Evolutionary conservation across 2,888 invertebrate species (phyloP).

Genomic region (Cetonia aurata): DNA sequence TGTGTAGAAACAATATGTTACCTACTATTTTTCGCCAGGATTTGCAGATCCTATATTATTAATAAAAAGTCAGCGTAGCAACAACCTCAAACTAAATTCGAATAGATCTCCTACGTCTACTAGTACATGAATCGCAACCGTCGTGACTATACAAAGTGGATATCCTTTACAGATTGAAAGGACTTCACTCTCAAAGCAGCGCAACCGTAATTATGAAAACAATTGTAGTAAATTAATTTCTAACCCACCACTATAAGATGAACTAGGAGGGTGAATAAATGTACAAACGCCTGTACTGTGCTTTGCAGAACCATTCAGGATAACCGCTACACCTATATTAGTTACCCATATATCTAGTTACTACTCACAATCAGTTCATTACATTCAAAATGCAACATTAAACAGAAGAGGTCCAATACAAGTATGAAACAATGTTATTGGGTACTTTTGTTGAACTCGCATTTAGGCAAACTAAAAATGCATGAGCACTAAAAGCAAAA

Average conservation of each 20-base stretch:
- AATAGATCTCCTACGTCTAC: not conserved
- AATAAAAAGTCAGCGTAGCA: no score
- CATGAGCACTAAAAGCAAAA: no score
- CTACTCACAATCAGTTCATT: conserved; percentile 28
- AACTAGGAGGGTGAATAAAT: conserved; percentile 19
- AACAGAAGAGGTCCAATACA: no score
- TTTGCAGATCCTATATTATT: no score
- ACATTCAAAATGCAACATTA: conserved; percentile 20
- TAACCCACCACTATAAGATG: conserved; percentile 10
- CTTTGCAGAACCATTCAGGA: conserved; percentile 7
- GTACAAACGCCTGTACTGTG: not conserved
- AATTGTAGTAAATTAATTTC: conserved; percentile 60
- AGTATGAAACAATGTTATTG: no score
- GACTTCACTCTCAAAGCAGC: conserved; percentile 32
- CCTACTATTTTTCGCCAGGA: no score
- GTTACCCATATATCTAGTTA: conserved; percentile 5
- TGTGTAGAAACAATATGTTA: no score
- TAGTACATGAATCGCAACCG: not conserved
- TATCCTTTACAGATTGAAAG: conserved; percentile 4
- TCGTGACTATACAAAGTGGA: not conserved
- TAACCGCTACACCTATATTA: conserved; percentile 1
- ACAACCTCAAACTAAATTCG: no score
- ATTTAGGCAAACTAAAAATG: no score
- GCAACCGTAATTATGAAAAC: conserved; percentile 54
- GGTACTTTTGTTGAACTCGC: no score